phyloP scores from a whole-genome alignment of 1,140 invertebrate genomes.

The Musca domestica region DNA sequence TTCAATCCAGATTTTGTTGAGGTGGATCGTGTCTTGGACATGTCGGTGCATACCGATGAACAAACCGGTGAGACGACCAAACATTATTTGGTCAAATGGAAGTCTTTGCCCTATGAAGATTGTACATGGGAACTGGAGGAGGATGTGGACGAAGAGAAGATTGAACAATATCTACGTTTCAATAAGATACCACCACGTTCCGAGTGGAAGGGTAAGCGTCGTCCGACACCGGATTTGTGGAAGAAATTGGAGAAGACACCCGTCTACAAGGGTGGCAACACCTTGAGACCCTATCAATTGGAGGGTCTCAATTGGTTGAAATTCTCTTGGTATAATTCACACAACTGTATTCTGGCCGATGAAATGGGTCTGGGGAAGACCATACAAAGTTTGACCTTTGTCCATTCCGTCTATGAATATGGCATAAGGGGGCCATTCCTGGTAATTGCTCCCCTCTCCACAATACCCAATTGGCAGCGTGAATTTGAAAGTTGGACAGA shows the following conservation, averaged over 20 bases:
- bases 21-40: slow-evolving; percentile 95
- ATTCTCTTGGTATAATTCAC: slow-evolving; percentile 97
- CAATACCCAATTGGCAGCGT: slow-evolving; percentile 99
- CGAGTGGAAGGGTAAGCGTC: slow-evolving; percentile 87
- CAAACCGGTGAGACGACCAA: slow-evolving; percentile 75
- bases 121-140: slow-evolving; percentile 98
- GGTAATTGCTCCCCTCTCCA: slow-evolving; percentile 98
- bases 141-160: slow-evolving; percentile 93
- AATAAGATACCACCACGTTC: slow-evolving; percentile 81
- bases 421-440: slow-evolving; percentile 97
- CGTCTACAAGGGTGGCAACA: slow-evolving; percentile 92
- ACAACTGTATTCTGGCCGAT: slow-evolving; percentile 98
- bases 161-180: slow-evolving; percentile 81
- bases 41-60: slow-evolving; percentile 83
- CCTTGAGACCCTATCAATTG: slow-evolving; percentile 92
- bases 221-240: slow-evolving; percentile 86
- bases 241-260: slow-evolving; percentile 87
- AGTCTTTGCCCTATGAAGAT: slow-evolving; percentile 95
- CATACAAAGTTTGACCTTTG: slow-evolving; percentile 93
- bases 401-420: slow-evolving; percentile 87
- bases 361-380: slow-evolving; percentile 98
- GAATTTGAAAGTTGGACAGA: slow-evolving; percentile 99
- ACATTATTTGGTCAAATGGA: slow-evolving; percentile 98
- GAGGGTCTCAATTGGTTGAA: slow-evolving; percentile 98
- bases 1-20: slow-evolving; percentile 99